phyloP scores from a whole-genome alignment of 1,140 invertebrate genomes.

The Drosophila sturtevanti region DNA sequence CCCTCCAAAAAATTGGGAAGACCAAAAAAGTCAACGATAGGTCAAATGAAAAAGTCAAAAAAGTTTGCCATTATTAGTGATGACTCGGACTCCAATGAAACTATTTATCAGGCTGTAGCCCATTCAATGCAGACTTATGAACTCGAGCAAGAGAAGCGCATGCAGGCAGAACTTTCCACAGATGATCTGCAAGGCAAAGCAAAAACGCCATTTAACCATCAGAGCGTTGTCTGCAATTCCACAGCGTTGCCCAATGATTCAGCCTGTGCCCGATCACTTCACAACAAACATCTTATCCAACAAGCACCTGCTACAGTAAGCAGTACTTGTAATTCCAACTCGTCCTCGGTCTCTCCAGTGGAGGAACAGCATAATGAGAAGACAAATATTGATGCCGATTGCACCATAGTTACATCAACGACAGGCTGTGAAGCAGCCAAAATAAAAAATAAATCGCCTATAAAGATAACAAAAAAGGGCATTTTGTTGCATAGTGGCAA shows the following conservation, averaged over 20 bases:
- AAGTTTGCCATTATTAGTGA: not conserved
- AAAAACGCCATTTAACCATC: slow-evolving; percentile 38
- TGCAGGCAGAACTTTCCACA: not conserved
- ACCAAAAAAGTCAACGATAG: not conserved
- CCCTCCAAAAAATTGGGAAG: not conserved
- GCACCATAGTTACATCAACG: slow-evolving; percentile 68
- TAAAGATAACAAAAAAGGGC: slow-evolving; percentile 51
- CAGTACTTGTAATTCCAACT: slow-evolving; percentile 3
- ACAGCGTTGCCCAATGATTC: slow-evolving; percentile 50
- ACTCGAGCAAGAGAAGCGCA: not conserved
- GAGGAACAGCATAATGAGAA: not conserved
- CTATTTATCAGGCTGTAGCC: slow-evolving; percentile 33
- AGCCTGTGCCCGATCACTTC: slow-evolving; percentile 22
- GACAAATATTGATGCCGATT: slow-evolving; percentile 47
- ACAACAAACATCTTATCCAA: slow-evolving; percentile 3
- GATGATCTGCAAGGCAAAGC: slow-evolving; percentile 14
- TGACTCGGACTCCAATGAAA: slow-evolving; percentile 16
- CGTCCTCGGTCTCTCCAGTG: not conserved
- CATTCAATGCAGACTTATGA: slow-evolving; percentile 33
- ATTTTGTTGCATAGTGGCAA: slow-evolving; percentile 41
- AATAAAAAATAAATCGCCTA: not conserved
- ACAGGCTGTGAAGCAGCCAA: slow-evolving; percentile 34
- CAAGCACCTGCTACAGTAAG: slow-evolving; percentile 6
- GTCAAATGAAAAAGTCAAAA: not conserved
- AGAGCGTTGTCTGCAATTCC: slow-evolving; percentile 65